Evolutionary conservation across 2,113 vertebrate species (phyloP), one percentile per base, ranked within the genome.

Genomic region (Chrysochloris asiatica): DNA sequence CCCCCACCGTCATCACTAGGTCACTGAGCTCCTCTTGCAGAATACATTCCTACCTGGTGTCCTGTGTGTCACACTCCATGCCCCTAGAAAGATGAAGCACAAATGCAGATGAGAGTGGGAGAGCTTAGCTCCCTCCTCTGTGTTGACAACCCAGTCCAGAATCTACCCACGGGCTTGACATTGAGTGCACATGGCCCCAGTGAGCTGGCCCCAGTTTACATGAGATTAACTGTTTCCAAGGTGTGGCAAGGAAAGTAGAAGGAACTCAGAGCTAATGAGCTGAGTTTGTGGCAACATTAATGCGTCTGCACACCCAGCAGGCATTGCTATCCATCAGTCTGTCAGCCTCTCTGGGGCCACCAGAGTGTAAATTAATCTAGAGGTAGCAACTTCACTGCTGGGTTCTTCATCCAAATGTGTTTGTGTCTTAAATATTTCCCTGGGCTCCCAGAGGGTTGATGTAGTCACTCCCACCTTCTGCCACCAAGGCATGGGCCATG

Each of bases 311-410:
- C 67, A 77, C 92, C 87, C 92, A 79, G 94, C 86, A 83, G 86
- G 88, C 92, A 61, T 19, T 6, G 48, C 91, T 90, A 93, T 95
- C 96, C 93, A 61, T 94, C 84, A 54, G 93, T 59, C 88, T 96
- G 89, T 86, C 95, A 84, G 83, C 61, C 79, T 75, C 83, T 41
- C 33, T 50, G 33, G 83, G 86, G 94, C 78, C 19, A 30, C 94
- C 75, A 67, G 88, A 90, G 88, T 96, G 89, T 96, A 95, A 96
- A 95, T 96, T 92, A 96, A 94, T 95, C 83, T 79, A 80, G 85
- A 95, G 93, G 93, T 78, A 81, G 71, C 73, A 24, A 56, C 54
- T 84, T 38, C 38, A 65, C 71, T 75, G 67, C 90, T 9, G 21
- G 77, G 41, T 72, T 84, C 95, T 93, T 87, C 73, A 69, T 90